phyloP scores from a whole-genome alignment of 1,140 invertebrate genomes.

The Chymomyza costata region DNA sequence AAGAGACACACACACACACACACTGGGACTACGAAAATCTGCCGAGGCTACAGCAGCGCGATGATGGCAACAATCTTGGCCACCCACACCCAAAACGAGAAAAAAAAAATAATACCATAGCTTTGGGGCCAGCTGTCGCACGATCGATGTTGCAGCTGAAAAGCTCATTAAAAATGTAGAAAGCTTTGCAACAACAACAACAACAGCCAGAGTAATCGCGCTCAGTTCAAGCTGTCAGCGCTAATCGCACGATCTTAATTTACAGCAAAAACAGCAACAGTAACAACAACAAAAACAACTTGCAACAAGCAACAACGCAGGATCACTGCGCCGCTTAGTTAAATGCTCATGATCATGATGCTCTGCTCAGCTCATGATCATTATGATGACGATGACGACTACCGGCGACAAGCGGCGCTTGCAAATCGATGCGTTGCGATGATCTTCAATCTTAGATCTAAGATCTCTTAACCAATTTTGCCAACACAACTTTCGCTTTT shows the following conservation, averaged over 20 bases:
- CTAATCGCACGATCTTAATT: conserved; percentile 72
- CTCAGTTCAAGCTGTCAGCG: conserved; percentile 52
- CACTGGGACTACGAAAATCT: conserved; percentile 1
- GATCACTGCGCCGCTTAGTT: no score
- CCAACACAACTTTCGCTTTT: conserved; percentile 66
- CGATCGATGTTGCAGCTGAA: conserved; percentile 58
- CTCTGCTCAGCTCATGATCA: no score
- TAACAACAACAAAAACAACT: no score
- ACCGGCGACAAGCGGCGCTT: conserved; percentile 28
- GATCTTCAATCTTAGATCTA: conserved; percentile 22
- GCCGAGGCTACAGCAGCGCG: conserved; percentile 2
- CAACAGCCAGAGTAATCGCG: conserved; percentile 38
- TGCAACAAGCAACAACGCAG: conserved; percentile 1
- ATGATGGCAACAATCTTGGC: conserved; percentile 14
- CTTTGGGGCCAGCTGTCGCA: conserved; percentile 41
- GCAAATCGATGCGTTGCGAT: conserved; percentile 8
- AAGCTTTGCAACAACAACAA: no score
- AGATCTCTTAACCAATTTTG: conserved; percentile 62
- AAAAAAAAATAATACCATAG: no score
- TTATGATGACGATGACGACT: conserved; percentile 36
- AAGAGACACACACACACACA: conserved; percentile 1
- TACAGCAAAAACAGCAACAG: conserved; percentile 53
- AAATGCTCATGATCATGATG: no score
- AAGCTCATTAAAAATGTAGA: conserved; percentile 71
- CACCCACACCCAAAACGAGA: no score